These are phyloP conservation scores for Eunapius fragilis DNA, from an alignment of 37 sponge, comb jelly and placozoan species.

Conservation along the genomic window DNA sequence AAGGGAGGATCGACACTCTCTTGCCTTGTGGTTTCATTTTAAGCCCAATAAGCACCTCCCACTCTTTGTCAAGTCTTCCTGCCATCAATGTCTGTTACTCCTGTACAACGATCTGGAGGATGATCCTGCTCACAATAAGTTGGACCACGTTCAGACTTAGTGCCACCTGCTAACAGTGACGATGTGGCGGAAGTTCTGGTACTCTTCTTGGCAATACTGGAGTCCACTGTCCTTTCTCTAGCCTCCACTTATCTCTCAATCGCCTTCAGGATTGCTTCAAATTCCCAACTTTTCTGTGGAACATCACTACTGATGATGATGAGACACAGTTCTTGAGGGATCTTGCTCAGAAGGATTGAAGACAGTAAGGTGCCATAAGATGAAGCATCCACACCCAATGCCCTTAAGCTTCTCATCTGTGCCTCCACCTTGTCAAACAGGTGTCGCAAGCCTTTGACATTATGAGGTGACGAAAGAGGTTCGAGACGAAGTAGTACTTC, in stretches of 20 bases:
- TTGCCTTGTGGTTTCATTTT: not conserved
- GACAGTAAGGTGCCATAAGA: conserved; percentile 14
- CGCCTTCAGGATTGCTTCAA: conserved; percentile 14
- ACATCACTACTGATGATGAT: conserved; percentile 20
- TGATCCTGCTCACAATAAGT: not conserved
- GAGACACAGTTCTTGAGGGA: conserved; percentile 14
- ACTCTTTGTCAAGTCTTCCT: not conserved
- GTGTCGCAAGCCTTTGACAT: conserved; percentile 20
- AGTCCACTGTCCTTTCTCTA: conserved; percentile 7
- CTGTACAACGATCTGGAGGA: not conserved
- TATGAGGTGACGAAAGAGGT: not conserved
- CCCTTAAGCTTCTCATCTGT: conserved; percentile 18
- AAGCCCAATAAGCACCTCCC: conserved; percentile 1
- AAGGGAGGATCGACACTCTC: not conserved
- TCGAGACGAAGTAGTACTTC: no score
- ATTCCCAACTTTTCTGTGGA: conserved; percentile 2
- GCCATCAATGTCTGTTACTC: not conserved
- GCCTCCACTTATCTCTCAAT: conserved; percentile 17
- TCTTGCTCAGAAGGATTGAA: no score
- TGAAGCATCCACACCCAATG: conserved; percentile 16
- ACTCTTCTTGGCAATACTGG: not conserved
- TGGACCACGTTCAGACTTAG: no score
- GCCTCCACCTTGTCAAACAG: conserved; percentile 29
- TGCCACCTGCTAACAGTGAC: no score
- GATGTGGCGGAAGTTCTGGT: no score